Percentiles rank a stretch among this genome's conserved stretches.
These are phyloP conservation scores for Aegotheles bennettii DNA, from an alignment of 2,113 vertebrate species.

Conservation along the genomic window DNA sequence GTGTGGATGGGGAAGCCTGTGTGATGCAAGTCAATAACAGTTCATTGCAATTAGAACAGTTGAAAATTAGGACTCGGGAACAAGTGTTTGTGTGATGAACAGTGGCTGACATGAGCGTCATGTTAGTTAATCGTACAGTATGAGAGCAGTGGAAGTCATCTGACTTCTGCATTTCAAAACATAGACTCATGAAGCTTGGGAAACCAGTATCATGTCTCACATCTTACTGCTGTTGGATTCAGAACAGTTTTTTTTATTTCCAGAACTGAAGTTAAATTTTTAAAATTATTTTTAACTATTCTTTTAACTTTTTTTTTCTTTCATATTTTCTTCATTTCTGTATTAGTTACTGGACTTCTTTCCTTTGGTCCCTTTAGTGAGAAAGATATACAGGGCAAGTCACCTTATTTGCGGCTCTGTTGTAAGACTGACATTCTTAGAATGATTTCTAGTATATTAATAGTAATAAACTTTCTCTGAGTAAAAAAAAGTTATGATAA, in stretches of 20 bases:
- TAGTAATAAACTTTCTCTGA: not conserved
- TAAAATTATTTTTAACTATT: not conserved
- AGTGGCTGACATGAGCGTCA: not conserved
- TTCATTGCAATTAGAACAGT: not conserved
- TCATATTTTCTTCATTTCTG: not conserved
- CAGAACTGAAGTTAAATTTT: not conserved
- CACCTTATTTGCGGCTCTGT: not conserved
- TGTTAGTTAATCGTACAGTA: not conserved
- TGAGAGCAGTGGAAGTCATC: not conserved
- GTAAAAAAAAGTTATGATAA: not conserved
- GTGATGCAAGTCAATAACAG: not conserved
- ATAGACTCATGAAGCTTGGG: not conserved
- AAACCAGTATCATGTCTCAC: not conserved
- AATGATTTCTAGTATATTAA: not conserved
- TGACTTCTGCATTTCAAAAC: not conserved
- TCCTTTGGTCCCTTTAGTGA: not conserved
- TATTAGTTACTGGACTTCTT: not conserved
- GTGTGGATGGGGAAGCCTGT: not conserved
- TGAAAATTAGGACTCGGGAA: not conserved
- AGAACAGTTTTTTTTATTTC: not conserved
- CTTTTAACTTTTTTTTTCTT: not conserved
- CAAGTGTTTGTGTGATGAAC: not conserved
- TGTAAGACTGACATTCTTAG: not conserved
- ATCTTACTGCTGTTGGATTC: not conserved
- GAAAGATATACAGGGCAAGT: not conserved